A percentile compares a stretch with the other conserved stretches of the same genome.
phyloP scores from a whole-genome alignment of 2,797 vertebrate species.

The Micropoecilia bifurca region DNA sequence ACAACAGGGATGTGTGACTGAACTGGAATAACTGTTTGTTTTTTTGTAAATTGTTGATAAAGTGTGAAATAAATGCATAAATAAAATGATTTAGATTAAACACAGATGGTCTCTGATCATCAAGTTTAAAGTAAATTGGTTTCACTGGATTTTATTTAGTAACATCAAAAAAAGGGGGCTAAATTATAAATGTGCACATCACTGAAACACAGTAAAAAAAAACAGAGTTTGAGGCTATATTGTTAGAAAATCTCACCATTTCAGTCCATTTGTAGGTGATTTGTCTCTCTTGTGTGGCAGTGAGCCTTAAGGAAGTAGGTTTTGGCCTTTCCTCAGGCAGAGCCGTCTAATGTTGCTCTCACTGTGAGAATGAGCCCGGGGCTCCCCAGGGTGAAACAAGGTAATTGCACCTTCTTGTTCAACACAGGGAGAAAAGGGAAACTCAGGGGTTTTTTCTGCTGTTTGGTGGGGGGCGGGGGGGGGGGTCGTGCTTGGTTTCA shows the following conservation, averaged over 20 bases:
- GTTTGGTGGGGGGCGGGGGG: conserved; percentile 12
- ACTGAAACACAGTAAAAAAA: background rate
- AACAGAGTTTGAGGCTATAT: background rate
- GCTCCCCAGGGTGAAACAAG: conserved; percentile 77
- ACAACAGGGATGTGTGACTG: too few relatives aligned
- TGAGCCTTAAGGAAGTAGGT: background rate
- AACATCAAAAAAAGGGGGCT: background rate
- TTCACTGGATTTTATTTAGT: background rate
- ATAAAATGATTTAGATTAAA: background rate
- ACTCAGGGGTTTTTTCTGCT: conserved; percentile 50
- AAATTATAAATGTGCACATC: background rate
- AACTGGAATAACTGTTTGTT: too few relatives aligned
- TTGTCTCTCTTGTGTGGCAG: background rate
- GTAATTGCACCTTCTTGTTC: conserved; percentile 80
- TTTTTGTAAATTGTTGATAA: too few relatives aligned
- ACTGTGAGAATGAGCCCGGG: conserved; percentile 9
- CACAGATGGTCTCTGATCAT: background rate
- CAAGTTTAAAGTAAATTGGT: background rate
- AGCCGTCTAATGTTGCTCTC: background rate
- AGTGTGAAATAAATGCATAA: background rate
- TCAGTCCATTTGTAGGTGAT: background rate
- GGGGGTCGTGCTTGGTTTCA: conserved; percentile 74
- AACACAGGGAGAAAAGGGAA: conserved; percentile 78
- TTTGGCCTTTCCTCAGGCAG: background rate
- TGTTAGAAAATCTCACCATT: background rate